A percentile compares a stretch with the other conserved stretches of the same genome.
Evolutionary conservation across 1,140 invertebrate species (phyloP).

Genomic region (Meteorus sp.): DNA sequence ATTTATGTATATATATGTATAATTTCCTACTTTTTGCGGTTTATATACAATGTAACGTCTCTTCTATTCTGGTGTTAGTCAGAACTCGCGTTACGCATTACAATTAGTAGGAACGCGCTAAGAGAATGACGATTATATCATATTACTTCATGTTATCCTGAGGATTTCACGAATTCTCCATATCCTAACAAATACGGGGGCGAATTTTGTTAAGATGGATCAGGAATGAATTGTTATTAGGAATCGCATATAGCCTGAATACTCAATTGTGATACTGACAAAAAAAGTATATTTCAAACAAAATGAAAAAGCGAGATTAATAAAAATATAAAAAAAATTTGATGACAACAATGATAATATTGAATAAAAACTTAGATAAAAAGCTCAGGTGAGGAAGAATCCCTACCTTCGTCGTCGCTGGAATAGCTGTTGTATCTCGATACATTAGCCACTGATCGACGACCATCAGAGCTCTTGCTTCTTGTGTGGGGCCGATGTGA

Average conservation of each 20-base stretch:
- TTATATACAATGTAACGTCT: slow-evolving; percentile 2
- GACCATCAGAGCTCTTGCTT: slow-evolving; percentile 57
- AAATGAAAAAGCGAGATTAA: too few species aligned
- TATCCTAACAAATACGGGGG: not conserved
- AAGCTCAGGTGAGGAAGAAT: slow-evolving; percentile 49
- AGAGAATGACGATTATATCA: not conserved
- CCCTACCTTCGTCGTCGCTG: slow-evolving; percentile 84
- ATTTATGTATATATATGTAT: too few species aligned
- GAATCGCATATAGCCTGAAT: too few species aligned
- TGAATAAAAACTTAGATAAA: slow-evolving; percentile 49
- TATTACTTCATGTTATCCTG: too few species aligned
- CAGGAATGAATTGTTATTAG: not conserved
- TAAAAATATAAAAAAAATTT: too few species aligned
- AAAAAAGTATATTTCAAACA: too few species aligned
- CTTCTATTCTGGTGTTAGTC: not conserved
- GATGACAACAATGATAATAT: too few species aligned
- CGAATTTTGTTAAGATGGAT: not conserved
- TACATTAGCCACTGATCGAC: slow-evolving; percentile 55
- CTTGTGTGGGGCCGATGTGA: slow-evolving; percentile 51
- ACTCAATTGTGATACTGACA: too few species aligned
- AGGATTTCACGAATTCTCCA: not conserved
- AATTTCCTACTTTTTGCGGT: not conserved
- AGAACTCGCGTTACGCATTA: not conserved
- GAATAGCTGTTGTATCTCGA: slow-evolving; percentile 79
- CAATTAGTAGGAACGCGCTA: not conserved